Conservation (phyloP, 2,113 vertebrate genomes). For the Thomomys bottae region DNA sequence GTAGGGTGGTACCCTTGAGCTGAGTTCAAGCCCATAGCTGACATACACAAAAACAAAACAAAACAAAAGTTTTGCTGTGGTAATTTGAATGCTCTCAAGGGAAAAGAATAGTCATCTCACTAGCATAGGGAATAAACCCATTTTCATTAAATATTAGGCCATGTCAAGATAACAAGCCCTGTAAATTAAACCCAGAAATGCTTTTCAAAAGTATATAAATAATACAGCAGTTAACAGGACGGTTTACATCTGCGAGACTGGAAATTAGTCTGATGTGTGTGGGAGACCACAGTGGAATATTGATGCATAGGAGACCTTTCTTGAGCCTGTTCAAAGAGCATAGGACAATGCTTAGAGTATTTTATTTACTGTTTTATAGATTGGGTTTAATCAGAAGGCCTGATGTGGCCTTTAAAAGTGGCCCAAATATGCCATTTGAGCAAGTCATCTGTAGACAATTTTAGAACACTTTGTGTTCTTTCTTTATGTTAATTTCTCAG, state of each 20-base stretch:
- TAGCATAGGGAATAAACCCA: background rate
- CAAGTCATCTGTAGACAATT: background rate
- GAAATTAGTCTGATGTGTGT: background rate
- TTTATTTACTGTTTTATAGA: background rate
- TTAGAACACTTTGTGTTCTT: background rate
- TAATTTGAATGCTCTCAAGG: background rate
- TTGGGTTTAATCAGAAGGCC: background rate
- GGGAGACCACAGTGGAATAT: background rate
- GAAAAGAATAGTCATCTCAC: background rate
- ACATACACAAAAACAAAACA: too few relatives aligned
- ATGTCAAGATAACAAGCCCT: background rate
- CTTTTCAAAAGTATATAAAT: background rate
- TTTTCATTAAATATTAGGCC: slow-evolving; percentile 4
- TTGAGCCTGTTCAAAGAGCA: background rate
- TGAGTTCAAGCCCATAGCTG: too few relatives aligned
- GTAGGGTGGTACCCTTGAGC: too few relatives aligned
- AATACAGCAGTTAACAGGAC: background rate
- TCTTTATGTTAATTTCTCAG: background rate
- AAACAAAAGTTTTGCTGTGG: background rate
- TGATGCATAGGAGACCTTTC: background rate
- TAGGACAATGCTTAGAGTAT: background rate
- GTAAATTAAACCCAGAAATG: background rate
- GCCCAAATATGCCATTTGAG: background rate
- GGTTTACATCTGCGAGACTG: background rate
- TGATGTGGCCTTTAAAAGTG: background rate